Conservation (phyloP, 2,797 vertebrate species). For the Vespertilio murinus region DNA sequence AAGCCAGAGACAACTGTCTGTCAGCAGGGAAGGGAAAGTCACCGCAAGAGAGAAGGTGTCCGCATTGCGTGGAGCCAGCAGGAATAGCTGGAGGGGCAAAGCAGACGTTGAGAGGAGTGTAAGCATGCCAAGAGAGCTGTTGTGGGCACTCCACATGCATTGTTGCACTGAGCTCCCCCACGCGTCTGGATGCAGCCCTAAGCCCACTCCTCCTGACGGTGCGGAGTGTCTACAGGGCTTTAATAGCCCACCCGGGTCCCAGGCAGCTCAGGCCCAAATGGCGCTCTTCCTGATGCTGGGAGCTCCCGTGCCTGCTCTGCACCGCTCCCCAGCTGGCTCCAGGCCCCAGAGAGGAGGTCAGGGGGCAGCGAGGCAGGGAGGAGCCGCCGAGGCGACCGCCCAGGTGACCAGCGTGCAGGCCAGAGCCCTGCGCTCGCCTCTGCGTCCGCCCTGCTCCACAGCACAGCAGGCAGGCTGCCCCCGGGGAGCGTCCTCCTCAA, state of each 20-base stretch:
- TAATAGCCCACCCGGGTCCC: not conserved
- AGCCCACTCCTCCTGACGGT: not conserved
- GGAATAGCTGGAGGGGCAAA: not conserved
- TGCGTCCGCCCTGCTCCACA: not conserved
- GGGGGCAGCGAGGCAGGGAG: accelerated
- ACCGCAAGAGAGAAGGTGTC: not conserved
- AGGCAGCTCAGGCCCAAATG: not conserved
- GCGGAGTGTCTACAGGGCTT: not conserved
- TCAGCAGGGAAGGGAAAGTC: not conserved
- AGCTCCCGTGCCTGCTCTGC: not conserved
- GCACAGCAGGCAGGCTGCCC: not conserved
- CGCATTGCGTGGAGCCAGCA: not conserved
- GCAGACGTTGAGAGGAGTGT: not conserved
- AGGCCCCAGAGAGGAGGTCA: not conserved
- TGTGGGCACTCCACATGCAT: not conserved
- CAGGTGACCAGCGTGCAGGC: accelerated
- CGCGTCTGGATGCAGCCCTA: not conserved
- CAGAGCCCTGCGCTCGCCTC: accelerated
- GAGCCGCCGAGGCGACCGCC: accelerated
- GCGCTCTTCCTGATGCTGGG: not conserved
- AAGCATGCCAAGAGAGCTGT: not conserved
- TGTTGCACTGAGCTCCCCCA: not conserved
- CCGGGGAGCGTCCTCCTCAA: not conserved
- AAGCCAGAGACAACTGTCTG: not conserved
- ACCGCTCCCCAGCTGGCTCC: not conserved